Evolutionary conservation across 1,140 invertebrate genomes (phyloP).

Genomic region (Zophobas morio): DNA sequence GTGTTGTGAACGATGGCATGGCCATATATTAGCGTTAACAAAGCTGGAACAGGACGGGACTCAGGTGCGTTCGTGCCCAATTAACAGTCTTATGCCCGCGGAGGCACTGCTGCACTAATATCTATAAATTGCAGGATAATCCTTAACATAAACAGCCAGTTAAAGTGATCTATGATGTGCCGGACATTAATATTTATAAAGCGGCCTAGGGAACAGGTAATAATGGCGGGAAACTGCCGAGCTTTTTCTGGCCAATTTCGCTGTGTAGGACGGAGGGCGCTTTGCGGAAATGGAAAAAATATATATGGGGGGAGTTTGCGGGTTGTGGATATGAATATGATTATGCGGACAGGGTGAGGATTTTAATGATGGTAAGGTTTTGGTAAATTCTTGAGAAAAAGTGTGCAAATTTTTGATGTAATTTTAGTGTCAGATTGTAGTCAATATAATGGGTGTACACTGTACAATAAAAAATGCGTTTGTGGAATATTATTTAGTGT

Average conservation of each 20-base stretch:
- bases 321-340: too few relatives aligned
- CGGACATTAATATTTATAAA: conserved; percentile 62
- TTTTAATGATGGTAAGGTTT: too few relatives aligned
- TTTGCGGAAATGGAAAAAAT: too few relatives aligned
- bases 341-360: too few relatives aligned
- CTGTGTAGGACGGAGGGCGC: too few relatives aligned
- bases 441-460: too few relatives aligned
- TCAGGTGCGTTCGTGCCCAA: conserved; percentile 62
- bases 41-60: conserved; percentile 53
- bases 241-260: neutral
- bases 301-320: too few relatives aligned
- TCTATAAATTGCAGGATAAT: conserved; percentile 66
- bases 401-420: too few relatives aligned
- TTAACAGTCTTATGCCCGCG: conserved; percentile 61
- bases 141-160: conserved; percentile 66
- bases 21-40: conserved; percentile 45
- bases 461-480: too few relatives aligned
- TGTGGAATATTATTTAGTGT: too few relatives aligned
- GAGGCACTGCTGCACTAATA: conserved; percentile 60
- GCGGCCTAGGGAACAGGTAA: conserved; percentile 34
- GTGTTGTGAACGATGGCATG: conserved; percentile 19
- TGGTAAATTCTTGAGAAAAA: too few relatives aligned
- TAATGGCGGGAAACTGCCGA: neutral
- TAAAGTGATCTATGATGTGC: conserved; percentile 63
- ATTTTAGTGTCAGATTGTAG: too few relatives aligned